Percentiles rank a stretch among this genome's conserved stretches.
Conservation (phyloP, 2,888 invertebrate species). For the Drosophila tripunctata region DNA sequence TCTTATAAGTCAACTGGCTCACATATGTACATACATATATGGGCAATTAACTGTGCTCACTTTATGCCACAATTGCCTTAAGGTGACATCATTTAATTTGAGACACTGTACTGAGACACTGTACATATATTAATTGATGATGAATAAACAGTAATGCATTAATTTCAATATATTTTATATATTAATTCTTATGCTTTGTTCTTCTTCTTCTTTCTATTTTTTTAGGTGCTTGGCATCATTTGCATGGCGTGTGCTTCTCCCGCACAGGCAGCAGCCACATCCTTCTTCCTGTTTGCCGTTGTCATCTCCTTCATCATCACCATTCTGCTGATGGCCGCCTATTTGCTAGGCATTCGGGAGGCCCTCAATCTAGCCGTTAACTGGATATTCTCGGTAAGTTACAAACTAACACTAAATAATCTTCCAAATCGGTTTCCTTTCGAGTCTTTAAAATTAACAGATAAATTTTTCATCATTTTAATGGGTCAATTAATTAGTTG, state of each 20-base stretch:
- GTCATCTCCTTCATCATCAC: constrained; percentile 93
- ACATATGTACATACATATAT: not conserved
- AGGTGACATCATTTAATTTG: constrained; percentile 47
- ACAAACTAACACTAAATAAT: no score
- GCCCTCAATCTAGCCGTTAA: constrained; percentile 91
- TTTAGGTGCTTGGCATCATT: constrained; percentile 92
- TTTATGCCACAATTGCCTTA: constrained; percentile 38
- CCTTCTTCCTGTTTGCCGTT: constrained; percentile 94
- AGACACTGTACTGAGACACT: no score
- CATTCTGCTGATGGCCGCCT: constrained; percentile 91
- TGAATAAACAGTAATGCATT: no score
- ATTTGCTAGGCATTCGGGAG: constrained; percentile 91
- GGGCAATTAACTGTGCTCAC: constrained; percentile 18
- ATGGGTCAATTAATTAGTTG: no score
- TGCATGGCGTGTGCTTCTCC: constrained; percentile 94
- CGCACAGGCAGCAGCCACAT: constrained; percentile 86
- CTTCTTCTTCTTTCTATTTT: constrained; percentile 65
- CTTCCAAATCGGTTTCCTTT: no score
- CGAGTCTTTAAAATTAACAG: no score
- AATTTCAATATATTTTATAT: no score
- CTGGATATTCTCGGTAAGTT: constrained; percentile 92
- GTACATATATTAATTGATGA: no score
- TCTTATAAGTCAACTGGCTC: not conserved
- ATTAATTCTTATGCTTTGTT: no score
- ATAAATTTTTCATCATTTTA: no score